Evolutionary conservation across 2,113 vertebrate genomes (phyloP), one percentile per base, ranked within the genome.

Genomic region (Oostethus manadensis): DNA sequence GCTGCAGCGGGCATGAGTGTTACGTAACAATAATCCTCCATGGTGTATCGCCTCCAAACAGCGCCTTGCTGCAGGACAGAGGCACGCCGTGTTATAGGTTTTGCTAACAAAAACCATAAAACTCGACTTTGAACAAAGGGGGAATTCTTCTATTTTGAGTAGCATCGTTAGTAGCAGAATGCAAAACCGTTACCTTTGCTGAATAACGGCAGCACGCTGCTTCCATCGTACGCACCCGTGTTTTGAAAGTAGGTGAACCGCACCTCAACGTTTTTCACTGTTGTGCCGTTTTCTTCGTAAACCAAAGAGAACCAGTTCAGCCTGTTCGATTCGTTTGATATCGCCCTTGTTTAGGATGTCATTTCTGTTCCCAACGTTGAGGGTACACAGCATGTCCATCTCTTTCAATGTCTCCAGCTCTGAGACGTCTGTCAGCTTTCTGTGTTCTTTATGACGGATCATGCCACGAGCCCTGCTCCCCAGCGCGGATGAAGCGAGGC

Each of bases 391-490:
- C 58, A 40, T 42, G 55, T 17, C 29, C 18, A 51, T 18, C 15
- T 56, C 43, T 56, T 66, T 17, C 3, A 22, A 54, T 61, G 68
- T 58, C 64, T 60, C 4, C 67, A 68, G 70, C n/a, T 70, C 47
- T 64, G 56, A 43, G 48, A 43, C 53, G 56, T 56, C 21, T 55
- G 33, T 59, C 51, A 60, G 45, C 40, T 22, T 56, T 16, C 71
- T 33, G 50, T 72, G 26, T 47, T 49, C 40, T 47, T 43, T 45
- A 23, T 46, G 35, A 71, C 35, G 49, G 15, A 6, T 13, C 64
- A 76, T 61, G 66, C 44, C 21, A 66, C 58, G 55, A 4, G 58
- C 26, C 70, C 60, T 62, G 72, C 64, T 70, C 63, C 43, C 55
- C 55, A 64, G n/a, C 57, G 20, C 74, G 26, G 51, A 51, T 57